These are phyloP conservation scores for Camelus dromedarius DNA, from an alignment of 2,113 vertebrate species.

Conservation along the genomic window DNA sequence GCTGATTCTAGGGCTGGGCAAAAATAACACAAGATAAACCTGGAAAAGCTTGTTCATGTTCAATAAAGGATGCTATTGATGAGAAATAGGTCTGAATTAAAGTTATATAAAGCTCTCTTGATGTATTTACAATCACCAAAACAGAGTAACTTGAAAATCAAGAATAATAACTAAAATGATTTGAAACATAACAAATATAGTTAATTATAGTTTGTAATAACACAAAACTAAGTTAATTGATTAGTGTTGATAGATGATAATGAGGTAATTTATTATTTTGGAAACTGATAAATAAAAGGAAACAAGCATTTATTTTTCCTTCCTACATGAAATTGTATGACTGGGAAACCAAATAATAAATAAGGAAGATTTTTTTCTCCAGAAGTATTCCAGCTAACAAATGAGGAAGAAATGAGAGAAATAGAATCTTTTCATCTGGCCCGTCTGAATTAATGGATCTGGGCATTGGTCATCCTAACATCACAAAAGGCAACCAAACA, in stretches of 20 bases:
- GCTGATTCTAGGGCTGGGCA: not conserved
- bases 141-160: conserved; percentile 1
- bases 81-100: not conserved
- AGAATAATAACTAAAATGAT: not conserved
- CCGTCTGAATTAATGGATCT: not conserved
- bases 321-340: not conserved
- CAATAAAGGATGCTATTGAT: not conserved
- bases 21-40: not conserved
- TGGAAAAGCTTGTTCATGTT: not conserved
- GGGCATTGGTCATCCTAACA: not conserved
- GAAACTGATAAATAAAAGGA: not conserved
- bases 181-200: not conserved
- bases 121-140: not conserved
- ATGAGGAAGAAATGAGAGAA: not conserved
- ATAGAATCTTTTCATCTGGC: not conserved
- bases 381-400: not conserved
- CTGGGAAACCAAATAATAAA: not conserved
- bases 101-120: not conserved
- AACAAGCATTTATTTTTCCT: not conserved
- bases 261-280: not conserved
- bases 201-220: not conserved
- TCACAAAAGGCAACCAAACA: not conserved
- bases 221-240: conserved; percentile 1
- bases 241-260: not conserved
- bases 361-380: not conserved